Base-by-base conservation (phyloP, 2,888 invertebrate species). In the Junonia oenone region DNA sequence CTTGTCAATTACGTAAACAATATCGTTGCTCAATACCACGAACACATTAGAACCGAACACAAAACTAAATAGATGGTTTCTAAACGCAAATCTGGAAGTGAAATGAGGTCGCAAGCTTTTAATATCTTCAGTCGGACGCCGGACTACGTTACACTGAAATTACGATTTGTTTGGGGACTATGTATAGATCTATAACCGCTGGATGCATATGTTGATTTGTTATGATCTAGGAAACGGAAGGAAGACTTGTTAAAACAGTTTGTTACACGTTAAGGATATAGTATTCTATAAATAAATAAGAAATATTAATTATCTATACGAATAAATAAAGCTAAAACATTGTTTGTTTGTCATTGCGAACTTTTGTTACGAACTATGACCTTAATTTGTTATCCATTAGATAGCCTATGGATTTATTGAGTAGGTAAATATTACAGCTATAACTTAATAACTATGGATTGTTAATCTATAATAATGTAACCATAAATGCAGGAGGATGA, bases 21-120 rank as follows among this genome's bases (percentile, higher is more conserved):
- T n/a, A n/a, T 33, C 0, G 31, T 33, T 33, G n/a, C 4, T 3
- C n/a, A 33, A 11, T 33, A n/a, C 31, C n/a, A 2, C n/a, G 17
- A 19, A 17, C 3, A 13, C 13, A 26, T 8, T 22, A 26, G 13
- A 33, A 38, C 37, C 31, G 17, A 38, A 38, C 14, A 15, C 33
- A 14, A 48, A 40, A 54, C 54, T 66, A 65, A 64, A 69, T 76
- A 78, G 73, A 72, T 73, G 73, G 68, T 71, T 74, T 75, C 69
- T 78, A 78, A 79, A 81, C 76, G 59, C 53, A 61, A 57, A 51
- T 58, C 63, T 58, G 86, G 86, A 88, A 83, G 76, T 72, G 66
- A 66, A 88, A 84, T 76, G 81, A 79, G 88, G 88, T 80, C 87
- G 76, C 66, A 67, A 63, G 84, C 87, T 87, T 87, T 85, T 86